Conservation (phyloP, 35 echinoderm and acorn worm species). For the Lytechinus pictus region DNA sequence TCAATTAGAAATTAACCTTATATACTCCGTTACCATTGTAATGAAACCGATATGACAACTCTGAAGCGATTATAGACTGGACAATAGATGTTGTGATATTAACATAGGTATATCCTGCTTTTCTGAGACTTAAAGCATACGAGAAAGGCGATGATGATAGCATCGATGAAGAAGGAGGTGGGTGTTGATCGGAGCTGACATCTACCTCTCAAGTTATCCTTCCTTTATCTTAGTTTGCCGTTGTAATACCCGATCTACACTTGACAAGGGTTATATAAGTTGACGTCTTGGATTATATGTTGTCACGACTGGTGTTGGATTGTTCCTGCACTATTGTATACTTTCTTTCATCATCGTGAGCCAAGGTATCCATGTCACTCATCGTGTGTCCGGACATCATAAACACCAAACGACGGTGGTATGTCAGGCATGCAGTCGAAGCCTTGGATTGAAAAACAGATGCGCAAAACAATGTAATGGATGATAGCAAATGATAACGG, state of each 20-base stretch:
- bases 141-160: no score
- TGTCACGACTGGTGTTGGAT: not conserved
- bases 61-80: no score
- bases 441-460: not conserved
- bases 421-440: not conserved
- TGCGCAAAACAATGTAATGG: not conserved
- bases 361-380: not conserved
- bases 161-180: not conserved
- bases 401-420: not conserved
- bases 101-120: no score
- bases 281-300: not conserved
- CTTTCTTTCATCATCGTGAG: not conserved
- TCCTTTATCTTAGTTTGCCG: no score
- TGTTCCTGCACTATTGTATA: not conserved
- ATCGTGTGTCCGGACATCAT: not conserved
- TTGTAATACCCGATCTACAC: not conserved
- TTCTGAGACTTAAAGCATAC: no score
- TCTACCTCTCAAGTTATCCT: no score
- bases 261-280: not conserved
- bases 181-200: not conserved
- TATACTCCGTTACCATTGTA: no score
- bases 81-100: no score
- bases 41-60: no score
- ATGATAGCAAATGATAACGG: not conserved
- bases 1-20: no score